Evolutionary conservation across 1,140 invertebrate genomes (phyloP), one percentile per base, ranked within the genome.

Genomic region (Drosophila lowei): DNA sequence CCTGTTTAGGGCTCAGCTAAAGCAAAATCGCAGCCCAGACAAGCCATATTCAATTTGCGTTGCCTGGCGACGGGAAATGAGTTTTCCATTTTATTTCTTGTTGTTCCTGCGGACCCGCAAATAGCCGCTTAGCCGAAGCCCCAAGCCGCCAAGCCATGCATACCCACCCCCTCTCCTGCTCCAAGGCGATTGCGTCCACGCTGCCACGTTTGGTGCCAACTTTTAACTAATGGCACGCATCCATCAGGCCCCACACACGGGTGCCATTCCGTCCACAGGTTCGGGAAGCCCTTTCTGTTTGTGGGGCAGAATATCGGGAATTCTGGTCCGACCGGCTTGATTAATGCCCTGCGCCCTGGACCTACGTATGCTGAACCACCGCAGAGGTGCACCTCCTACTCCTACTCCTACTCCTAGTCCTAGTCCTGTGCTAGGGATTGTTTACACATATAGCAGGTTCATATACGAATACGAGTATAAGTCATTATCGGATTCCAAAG

Each of bases 171-270:
- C 48, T 28, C 46, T 56, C 48, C 18, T 57, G 42, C 47, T 54
- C 23, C 61, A 47, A 30, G 48, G 30, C 44, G 56, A 13, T 8
- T 30, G 28, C 28, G 6, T 8, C 28, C 28, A 30, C 7, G 6
- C 28, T 30, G 28, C 28, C 28, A 30, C 54, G 64, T 58, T 55
- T 73, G 73, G 56, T 42, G 64, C 44, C 52, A 38, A 80, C 52
- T 74, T 77, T 67, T 64, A 73, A 81, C 73, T 77, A 77, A 81
- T 81, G 68, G 44, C 43, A 42, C 44, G 56, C 73, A 81, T 81
- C 61, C 68, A 74, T 77, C 74, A 74, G 59, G 55, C 23, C 34
- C 34, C 54, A 56, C 54, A 56, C 21, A 21, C 46, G 13, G 18
- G 18, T 18, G 3, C 23, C 23, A 25, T 25, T 48, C 34, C 34